Base-by-base conservation (phyloP, 2,797 vertebrate genomes). In the Urocyon cinereoargenteus region DNA sequence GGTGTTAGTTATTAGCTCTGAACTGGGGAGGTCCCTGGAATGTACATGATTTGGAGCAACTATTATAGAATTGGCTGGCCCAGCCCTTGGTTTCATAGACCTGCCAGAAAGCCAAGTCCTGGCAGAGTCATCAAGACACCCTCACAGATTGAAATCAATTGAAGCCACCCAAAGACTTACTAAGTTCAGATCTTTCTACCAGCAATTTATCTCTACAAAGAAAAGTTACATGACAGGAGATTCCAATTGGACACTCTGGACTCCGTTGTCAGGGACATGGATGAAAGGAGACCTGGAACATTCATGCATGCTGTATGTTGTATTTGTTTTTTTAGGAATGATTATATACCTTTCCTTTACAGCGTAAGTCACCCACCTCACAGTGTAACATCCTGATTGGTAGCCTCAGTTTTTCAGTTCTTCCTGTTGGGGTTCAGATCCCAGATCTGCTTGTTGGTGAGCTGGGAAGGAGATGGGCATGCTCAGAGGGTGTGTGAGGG, bases 11-110 rank as follows among this genome's bases (percentile, higher is more conserved):
- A 95, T 96, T 94, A 97, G 94, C 94, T 97, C 75, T 92, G 86
- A 98, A 86, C 96, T 55, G 77, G 90, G 91, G 96, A 97, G 97
- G 97, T 97, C 93, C 57, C 85, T 97, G 94, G 97, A 97, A 97
- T 90, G 85, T 92, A 86, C 36, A n/a, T n/a, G 82, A 31, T 95
- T 95, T 94, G 79, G 96, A 97, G 79, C 62, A 86, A 92, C 82
- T 92, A 34, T 97, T 96, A 83, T 81, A 96, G 97, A 95, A 95
- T 87, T 84, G 93, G 95, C 96, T 92, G 92, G 92, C 87, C 90
- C 70, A 77, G 68, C 22, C 78, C 72, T 77, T 64, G 24, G 87
- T 97, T 97, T 98, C 95, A 12, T 97, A 95, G 96, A 96, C 40
- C 86, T 93, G 93, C 94, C 94, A 93, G 89, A 95, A 92, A 95